phyloP scores from a whole-genome alignment of 2,113 vertebrate species.

The Rhynchomys soricoides region DNA sequence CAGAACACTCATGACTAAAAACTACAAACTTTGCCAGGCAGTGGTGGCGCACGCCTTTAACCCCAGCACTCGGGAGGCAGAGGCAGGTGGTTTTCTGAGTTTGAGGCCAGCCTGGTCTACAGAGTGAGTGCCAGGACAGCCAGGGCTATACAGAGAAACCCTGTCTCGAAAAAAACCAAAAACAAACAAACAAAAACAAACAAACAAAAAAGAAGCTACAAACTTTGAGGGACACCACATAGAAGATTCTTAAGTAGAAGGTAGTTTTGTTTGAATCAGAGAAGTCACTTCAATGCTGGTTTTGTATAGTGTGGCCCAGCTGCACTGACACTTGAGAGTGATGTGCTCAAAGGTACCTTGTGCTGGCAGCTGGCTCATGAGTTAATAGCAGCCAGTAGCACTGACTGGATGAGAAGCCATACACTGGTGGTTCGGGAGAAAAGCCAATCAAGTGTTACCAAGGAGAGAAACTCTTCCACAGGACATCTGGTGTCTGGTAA shows the following conservation, averaged over 20 bases:
- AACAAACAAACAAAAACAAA: too few relatives aligned
- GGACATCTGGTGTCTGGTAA: neutral
- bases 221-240: neutral
- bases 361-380: neutral
- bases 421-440: neutral
- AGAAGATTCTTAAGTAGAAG: slow-evolving; percentile 11
- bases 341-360: neutral
- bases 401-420: neutral
- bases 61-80: too few relatives aligned
- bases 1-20: neutral
- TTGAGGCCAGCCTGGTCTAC: too few relatives aligned
- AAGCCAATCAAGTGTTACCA: neutral
- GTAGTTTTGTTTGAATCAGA: slow-evolving; percentile 36
- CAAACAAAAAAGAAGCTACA: too few relatives aligned
- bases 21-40: neutral
- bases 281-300: neutral
- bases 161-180: too few relatives aligned
- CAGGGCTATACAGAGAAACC: too few relatives aligned
- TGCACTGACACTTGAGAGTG: neutral
- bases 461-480: neutral
- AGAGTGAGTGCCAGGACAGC: too few relatives aligned
- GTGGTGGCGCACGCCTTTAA: too few relatives aligned
- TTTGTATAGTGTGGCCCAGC: neutral
- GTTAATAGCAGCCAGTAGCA: neutral
- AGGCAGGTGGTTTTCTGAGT: too few relatives aligned